Percentiles rank a stretch among this genome's conserved stretches.
Evolutionary conservation across 2,797 vertebrate genomes (phyloP).

Genomic region (Enteromius unitaeniatus): DNA sequence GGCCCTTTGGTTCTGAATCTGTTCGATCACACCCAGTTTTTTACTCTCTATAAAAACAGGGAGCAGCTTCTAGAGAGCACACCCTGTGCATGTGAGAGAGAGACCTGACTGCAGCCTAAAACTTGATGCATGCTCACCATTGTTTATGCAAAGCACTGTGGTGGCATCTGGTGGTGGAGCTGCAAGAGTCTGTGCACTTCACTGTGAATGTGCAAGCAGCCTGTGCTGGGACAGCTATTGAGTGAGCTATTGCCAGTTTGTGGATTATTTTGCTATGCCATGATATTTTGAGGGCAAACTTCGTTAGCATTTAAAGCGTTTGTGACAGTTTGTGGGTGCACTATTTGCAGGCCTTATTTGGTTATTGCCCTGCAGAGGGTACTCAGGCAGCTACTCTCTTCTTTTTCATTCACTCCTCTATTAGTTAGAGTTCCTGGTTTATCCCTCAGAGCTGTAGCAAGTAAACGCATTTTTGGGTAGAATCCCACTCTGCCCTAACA

Average conservation of each 20-base stretch:
- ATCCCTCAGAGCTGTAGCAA: not conserved
- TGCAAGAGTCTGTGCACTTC: not conserved
- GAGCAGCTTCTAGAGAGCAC: not conserved
- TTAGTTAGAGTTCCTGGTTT: not conserved
- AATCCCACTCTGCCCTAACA: not conserved
- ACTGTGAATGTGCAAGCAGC: not conserved
- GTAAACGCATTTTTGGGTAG: not conserved
- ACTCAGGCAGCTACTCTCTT: not conserved
- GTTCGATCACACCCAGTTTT: not conserved
- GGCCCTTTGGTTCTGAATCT: not conserved
- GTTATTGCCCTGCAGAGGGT: not conserved
- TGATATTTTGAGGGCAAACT: not conserved
- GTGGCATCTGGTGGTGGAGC: constrained; percentile 20
- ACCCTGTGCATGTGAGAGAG: not conserved
- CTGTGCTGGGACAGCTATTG: not conserved
- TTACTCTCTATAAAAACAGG: not conserved
- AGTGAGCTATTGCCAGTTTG: not conserved
- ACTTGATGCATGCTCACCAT: not conserved
- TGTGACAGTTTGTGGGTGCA: not conserved
- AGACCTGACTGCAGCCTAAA: not conserved
- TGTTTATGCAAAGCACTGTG: not conserved
- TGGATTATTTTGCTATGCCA: not conserved
- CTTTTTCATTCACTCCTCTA: not conserved
- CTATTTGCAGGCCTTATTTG: not conserved
- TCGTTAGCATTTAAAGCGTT: not conserved